Evolutionary conservation across 2,888 invertebrate species (phyloP).

Genomic region (Rhingia rostrata): DNA sequence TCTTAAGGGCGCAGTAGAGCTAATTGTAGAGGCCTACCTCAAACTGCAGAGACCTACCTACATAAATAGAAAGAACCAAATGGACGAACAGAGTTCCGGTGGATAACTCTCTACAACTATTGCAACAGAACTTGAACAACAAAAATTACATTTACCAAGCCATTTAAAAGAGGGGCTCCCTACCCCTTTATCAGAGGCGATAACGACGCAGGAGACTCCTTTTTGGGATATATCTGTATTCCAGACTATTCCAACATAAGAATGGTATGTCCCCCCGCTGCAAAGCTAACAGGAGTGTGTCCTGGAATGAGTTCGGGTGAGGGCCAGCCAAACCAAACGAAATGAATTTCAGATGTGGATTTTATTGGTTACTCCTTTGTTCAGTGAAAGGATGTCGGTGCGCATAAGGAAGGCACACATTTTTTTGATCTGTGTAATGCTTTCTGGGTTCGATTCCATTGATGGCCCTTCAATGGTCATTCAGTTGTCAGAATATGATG

Average conservation of each 20-base stretch:
- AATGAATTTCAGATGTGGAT: constrained; percentile 67
- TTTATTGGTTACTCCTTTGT: constrained; percentile 53
- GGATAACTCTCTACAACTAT: too few species aligned
- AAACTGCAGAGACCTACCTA: too few species aligned
- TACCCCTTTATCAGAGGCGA: constrained; percentile 30
- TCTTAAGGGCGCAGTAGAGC: too few species aligned
- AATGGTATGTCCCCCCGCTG: too few species aligned
- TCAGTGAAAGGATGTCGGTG: constrained; percentile 18
- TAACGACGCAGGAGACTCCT: constrained; percentile 55
- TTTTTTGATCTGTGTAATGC: constrained; percentile 60
- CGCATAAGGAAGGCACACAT: background rate
- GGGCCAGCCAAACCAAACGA: constrained; percentile 43
- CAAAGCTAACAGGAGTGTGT: too few species aligned
- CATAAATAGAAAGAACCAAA: too few species aligned
- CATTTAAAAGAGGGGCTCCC: too few species aligned
- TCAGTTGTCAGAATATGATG: constrained; percentile 58
- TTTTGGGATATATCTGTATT: constrained; percentile 9
- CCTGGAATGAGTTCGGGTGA: too few species aligned
- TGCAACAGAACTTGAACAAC: too few species aligned
- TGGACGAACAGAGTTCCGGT: too few species aligned
- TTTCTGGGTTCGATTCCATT: constrained; percentile 40
- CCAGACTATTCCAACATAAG: constrained; percentile 3
- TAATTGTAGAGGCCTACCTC: too few species aligned
- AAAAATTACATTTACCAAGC: too few species aligned
- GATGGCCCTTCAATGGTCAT: constrained; percentile 57